Conservation (phyloP, 2,113 vertebrate species). For the Sinocyclocheilus grahami region DNA sequence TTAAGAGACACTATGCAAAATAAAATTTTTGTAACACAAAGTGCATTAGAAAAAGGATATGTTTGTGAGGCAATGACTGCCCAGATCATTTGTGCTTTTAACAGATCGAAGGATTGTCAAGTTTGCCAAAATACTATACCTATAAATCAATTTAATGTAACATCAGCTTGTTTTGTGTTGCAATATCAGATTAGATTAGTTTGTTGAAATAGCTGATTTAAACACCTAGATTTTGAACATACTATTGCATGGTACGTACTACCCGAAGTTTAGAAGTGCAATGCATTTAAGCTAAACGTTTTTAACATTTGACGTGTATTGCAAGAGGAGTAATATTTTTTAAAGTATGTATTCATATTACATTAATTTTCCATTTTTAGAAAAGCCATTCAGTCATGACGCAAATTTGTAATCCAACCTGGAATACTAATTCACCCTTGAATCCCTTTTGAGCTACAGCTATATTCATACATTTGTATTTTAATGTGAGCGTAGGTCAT, state of each 20-base stretch:
- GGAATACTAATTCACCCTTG: background rate
- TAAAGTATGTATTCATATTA: background rate
- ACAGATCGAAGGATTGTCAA: background rate
- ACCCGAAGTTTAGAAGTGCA: background rate
- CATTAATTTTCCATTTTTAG: background rate
- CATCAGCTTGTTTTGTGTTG: background rate
- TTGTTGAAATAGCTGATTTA: background rate
- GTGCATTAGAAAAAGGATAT: background rate
- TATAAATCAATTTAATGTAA: background rate
- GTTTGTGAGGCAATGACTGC: background rate
- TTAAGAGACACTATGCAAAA: too few species aligned
- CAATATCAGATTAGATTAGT: background rate
- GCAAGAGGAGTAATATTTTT: background rate
- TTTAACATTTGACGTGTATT: background rate
- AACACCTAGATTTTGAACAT: background rate
- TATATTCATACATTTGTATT: slow-evolving; percentile 49
- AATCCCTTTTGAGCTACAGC: background rate
- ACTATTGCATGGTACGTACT: background rate
- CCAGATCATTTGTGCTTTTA: background rate
- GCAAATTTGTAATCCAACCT: background rate
- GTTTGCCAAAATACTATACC: background rate
- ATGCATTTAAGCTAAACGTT: too few species aligned
- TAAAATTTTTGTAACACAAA: too few species aligned
- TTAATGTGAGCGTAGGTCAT: background rate
- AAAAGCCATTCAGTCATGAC: background rate